A percentile compares a stretch with the other conserved stretches of the same genome.
Conservation (phyloP, 1,140 invertebrate species). For the Oncopodura yosiiana region DNA sequence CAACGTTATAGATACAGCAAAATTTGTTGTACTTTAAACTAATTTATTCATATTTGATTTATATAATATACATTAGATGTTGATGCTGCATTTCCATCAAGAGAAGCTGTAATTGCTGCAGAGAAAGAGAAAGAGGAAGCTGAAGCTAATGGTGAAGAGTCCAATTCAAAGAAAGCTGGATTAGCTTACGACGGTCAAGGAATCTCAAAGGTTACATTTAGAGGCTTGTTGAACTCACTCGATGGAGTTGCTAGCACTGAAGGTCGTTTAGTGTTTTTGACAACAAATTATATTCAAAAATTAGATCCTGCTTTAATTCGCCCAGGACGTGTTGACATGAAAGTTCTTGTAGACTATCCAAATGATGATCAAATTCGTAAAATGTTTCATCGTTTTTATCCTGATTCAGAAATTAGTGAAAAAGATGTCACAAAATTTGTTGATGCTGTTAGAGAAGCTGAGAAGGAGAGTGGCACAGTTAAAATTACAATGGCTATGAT, state of each 20-base stretch:
- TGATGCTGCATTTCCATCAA: slow-evolving; percentile 20
- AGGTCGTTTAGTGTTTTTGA: slow-evolving; percentile 25
- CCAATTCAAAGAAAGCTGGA: no score
- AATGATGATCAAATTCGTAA: slow-evolving; percentile 64
- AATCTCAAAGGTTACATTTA: slow-evolving; percentile 23
- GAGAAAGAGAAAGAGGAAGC: no score
- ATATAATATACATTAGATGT: no score
- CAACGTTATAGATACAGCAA: no score
- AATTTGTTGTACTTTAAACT: no score
- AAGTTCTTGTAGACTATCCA: slow-evolving; percentile 85
- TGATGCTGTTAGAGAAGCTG: slow-evolving; percentile 2
- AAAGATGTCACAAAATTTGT: slow-evolving; percentile 6
- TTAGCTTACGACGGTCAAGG: slow-evolving; percentile 13
- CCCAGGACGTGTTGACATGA: slow-evolving; percentile 90
- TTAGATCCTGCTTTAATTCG: slow-evolving; percentile 89
- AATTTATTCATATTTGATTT: no score
- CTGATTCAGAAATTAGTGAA: slow-evolving; percentile 42
- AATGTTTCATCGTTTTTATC: slow-evolving; percentile 88
- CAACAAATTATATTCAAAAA: slow-evolving; percentile 42
- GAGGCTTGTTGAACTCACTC: slow-evolving; percentile 24
- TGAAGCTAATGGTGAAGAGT: no score
- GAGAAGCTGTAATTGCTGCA: slow-evolving; percentile 3
- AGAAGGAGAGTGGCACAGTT: background rate
- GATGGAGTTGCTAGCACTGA: slow-evolving; percentile 27
- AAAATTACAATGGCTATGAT: slow-evolving; percentile 21